phyloP scores from a whole-genome alignment of 2,113 vertebrate genomes.

The Bungarus multicinctus region DNA sequence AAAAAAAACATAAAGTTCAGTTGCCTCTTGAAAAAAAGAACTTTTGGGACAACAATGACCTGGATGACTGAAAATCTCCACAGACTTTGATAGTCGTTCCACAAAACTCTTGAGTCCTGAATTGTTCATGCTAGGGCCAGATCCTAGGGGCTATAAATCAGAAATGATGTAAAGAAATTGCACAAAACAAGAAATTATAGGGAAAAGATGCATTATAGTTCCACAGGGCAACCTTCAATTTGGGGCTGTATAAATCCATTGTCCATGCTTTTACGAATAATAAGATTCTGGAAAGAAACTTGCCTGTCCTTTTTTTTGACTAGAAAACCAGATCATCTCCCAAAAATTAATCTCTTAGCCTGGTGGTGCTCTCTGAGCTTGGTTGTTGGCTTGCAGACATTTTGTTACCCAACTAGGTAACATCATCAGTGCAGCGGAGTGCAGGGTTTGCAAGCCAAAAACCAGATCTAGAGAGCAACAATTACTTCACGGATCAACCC shows the following conservation, averaged over 20 bases:
- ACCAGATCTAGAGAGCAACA: no score
- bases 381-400: not conserved
- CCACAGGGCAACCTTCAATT: not conserved
- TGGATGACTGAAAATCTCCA: no score
- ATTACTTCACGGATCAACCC: not conserved
- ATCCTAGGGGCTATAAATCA: not conserved
- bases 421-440: not conserved
- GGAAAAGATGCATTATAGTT: not conserved
- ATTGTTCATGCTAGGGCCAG: not conserved
- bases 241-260: fast-evolving
- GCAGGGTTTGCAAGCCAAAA: not conserved
- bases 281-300: not conserved
- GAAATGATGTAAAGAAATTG: not conserved
- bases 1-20: no score
- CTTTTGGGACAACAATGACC: no score
- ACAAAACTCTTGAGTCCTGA: not conserved
- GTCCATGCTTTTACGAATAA: not conserved
- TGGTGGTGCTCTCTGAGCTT: not conserved
- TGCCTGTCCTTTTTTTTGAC: not conserved
- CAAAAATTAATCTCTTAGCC: not conserved
- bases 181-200: not conserved
- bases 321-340: not conserved
- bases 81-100: not conserved
- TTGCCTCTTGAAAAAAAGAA: no score
- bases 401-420: not conserved